A percentile compares a stretch with the other conserved stretches of the same genome.
Evolutionary conservation across 92 coral and sea anemone species (phyloP).

Genomic region (Anthopleura xanthogrammica): DNA sequence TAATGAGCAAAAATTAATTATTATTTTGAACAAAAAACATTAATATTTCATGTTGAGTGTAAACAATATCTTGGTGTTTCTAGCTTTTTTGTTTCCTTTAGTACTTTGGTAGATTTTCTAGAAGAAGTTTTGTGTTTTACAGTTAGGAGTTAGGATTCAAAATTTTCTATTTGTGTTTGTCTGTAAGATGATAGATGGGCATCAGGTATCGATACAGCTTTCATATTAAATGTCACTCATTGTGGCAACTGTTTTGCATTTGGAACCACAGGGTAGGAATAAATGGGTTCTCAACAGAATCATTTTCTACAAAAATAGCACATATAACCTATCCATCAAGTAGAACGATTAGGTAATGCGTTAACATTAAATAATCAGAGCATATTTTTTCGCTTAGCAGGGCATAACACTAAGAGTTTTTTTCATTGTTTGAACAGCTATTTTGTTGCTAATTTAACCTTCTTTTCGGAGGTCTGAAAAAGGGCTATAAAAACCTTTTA

Average conservation of each 20-base stretch:
- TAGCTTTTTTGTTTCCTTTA: neutral
- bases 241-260: neutral
- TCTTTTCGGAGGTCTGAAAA: neutral
- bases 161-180: neutral
- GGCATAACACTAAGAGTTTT: neutral
- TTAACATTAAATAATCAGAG: neutral
- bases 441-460: neutral
- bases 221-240: neutral
- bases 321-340: neutral
- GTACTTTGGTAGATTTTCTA: neutral
- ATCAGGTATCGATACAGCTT: neutral
- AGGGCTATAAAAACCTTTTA: too few relatives aligned
- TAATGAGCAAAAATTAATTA: constrained; percentile 6
- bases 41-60: neutral
- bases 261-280: neutral
- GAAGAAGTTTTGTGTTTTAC: neutral
- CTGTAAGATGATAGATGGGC: neutral
- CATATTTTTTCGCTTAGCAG: neutral
- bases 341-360: too few relatives aligned
- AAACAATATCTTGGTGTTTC: neutral
- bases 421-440: neutral
- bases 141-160: neutral
- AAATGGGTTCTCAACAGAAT: neutral
- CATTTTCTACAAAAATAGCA: neutral
- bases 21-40: neutral